phyloP scores from a whole-genome alignment of 92 coral and sea anemone genomes.

The Paragorgia papillata region DNA sequence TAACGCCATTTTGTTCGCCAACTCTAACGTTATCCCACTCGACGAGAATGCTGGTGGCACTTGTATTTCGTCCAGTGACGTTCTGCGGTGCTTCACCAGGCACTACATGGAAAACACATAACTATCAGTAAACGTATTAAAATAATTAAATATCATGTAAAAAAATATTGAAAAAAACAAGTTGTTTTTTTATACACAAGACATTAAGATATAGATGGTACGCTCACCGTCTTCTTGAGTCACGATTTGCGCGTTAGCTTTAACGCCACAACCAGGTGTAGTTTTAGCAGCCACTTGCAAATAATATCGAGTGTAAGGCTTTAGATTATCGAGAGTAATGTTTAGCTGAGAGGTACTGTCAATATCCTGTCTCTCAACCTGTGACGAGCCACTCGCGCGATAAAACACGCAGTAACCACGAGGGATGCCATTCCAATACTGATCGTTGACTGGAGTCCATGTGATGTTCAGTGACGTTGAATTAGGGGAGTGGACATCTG shows the following conservation, averaged over 20 bases:
- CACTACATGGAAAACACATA: slow-evolving; percentile 15
- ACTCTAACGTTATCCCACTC: slow-evolving; percentile 64
- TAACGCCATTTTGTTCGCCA: slow-evolving; percentile 69
- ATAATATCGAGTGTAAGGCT: slow-evolving; percentile 69
- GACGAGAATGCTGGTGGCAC: slow-evolving; percentile 55
- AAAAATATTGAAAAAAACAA: neutral
- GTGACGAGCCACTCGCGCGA: slow-evolving; percentile 44
- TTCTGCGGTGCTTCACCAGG: slow-evolving; percentile 63
- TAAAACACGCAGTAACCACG: slow-evolving; percentile 72
- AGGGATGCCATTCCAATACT: slow-evolving; percentile 59
- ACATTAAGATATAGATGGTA: neutral
- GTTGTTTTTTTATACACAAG: neutral
- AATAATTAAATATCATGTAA: neutral
- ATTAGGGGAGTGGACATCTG: slow-evolving; percentile 24
- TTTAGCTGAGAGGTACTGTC: slow-evolving; percentile 45
- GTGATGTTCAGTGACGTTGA: slow-evolving; percentile 45
- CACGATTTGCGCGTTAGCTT: slow-evolving; percentile 25
- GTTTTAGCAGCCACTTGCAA: slow-evolving; percentile 71
- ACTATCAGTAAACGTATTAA: too few species aligned
- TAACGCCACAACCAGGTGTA: slow-evolving; percentile 58
- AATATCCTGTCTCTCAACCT: neutral
- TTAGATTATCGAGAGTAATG: slow-evolving; percentile 42
- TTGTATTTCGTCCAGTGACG: slow-evolving; percentile 41
- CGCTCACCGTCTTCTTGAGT: slow-evolving; percentile 72
- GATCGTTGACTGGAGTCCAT: slow-evolving; percentile 57